Base-by-base conservation (phyloP, 2,888 invertebrate species). In the Asteroscopus sphinx region DNA sequence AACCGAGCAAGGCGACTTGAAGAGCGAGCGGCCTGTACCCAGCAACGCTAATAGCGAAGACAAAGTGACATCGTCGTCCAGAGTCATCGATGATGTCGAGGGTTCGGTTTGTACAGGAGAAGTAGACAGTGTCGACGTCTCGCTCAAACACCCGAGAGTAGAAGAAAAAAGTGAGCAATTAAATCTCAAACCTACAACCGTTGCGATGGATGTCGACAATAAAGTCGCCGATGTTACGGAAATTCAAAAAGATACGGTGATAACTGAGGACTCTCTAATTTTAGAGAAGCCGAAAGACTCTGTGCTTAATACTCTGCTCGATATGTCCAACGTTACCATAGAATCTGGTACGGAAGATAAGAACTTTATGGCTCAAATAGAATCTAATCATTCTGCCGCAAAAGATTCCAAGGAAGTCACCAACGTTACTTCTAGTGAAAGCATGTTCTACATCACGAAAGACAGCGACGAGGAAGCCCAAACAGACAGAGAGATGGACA, bases 261-360 rank as follows among this genome's bases (percentile, higher is more conserved):
- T 33, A 32, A 30, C 7, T 11, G 35, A 39, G 3, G 33, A 30
- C 1, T 35, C 56, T 7, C 33, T 8, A 21, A 25, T 15, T 12
- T 41, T 69, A 56, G 33, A 53, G 0, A 77, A 37, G 9, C 16
- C 11, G 9, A 56, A 77, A 37, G 75, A 77, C n/a, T 82, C 85
- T 0, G 72, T 87, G 12, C 59, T 89, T 0, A 69, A 81, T 51
- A 77, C 84, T 40, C 78, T 90, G 13, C 69, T 90, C 8, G 85
- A 89, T 49, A 87, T 88, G 89, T 86, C 90, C 0, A 57, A 54
- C 1, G 71, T 59, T 0, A 77, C 79, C 0, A 26, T 70, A 2
- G 69, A 69, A 17, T 37, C 26, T 36, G 68, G 62, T 0, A 47
- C 57, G 0, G 68, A 65, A 0, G 76, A 81, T 11, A 80, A 83